Evolutionary conservation across 2,888 invertebrate species (phyloP), one percentile per base, ranked within the genome.

Genomic region (Emmelina monodactyla): DNA sequence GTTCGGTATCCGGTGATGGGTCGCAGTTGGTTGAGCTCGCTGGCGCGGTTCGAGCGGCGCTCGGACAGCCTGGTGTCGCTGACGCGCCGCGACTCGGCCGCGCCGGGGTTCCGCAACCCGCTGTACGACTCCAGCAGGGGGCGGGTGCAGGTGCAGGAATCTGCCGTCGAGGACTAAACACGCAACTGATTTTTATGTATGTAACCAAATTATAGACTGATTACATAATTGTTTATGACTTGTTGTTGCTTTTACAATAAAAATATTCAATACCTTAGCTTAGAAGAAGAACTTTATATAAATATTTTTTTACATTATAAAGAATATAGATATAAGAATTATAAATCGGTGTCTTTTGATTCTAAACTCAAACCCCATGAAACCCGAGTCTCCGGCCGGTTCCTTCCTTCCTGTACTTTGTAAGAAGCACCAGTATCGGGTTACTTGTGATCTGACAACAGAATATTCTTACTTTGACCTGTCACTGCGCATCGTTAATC

Each of bases 11-110:
- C 62, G 1, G 22, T 47, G 1, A 32, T 54, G 12, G 43, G 49
- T 16, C 49, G 58, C 6, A 42, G 47, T 7, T 42, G 43, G 1
- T 34, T 47, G 13, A 49, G 50, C 1, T 45, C 68, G 29, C 49
- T 72, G 13, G 61, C 67, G 0, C 63, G 73, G 35, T 63, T 67
- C 25, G 59, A 69, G 30, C 53, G 60, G 13, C 58, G 78, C 32
- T 65, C 71, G 3, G 78, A 78, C 1, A 78, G 78, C 45, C 56
- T 75, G 1, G 67, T 78, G 5, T 72, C 73, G 14, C 46, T 78
- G 41, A 70, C 76, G 0, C 50, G 76, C 34, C 58, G 72, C 34
- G 73, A 72, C 41, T 78, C 78, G 2, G 47, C 45, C 3, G 51
- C 58, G 19, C 62, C 67, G 0, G 67, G 71, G 0, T 78, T 78